A percentile compares a stretch with the other conserved stretches of the same genome.
Conservation (phyloP, 2,113 vertebrate species). For the Philantomba maxwellii region DNA sequence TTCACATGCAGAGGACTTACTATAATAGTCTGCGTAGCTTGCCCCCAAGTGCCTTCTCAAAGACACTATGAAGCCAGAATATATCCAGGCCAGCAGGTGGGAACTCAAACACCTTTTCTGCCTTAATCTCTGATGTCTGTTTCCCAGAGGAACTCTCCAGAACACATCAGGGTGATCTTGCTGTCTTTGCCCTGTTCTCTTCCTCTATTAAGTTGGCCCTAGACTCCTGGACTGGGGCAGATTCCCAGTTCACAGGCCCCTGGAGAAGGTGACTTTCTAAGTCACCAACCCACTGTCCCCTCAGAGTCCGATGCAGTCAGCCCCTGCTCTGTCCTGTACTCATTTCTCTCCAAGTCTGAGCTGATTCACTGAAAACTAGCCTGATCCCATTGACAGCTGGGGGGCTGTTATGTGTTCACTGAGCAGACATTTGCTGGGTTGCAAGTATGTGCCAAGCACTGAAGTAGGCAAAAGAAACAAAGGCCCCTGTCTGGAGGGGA, state of each 20-base stretch:
- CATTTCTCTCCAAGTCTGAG: background rate
- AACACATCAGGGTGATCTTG: background rate
- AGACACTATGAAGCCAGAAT: background rate
- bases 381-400: background rate
- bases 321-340: background rate
- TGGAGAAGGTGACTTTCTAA: background rate
- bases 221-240: background rate
- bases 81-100: background rate
- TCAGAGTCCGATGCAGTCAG: accelerated
- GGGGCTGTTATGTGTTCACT: accelerated
- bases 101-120: background rate
- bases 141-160: background rate
- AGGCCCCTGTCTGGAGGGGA: background rate
- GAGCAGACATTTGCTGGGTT: background rate
- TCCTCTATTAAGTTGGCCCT: background rate
- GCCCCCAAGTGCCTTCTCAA: background rate
- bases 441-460: background rate
- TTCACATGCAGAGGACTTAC: background rate
- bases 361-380: background rate
- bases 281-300: background rate
- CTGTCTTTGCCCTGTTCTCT: background rate
- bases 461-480: background rate
- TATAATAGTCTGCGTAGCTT: background rate
- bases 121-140: background rate
- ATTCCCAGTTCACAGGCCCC: background rate